Evolutionary conservation across 2,888 invertebrate species (phyloP).

Genomic region (Caenorhabditis sp.): DNA sequence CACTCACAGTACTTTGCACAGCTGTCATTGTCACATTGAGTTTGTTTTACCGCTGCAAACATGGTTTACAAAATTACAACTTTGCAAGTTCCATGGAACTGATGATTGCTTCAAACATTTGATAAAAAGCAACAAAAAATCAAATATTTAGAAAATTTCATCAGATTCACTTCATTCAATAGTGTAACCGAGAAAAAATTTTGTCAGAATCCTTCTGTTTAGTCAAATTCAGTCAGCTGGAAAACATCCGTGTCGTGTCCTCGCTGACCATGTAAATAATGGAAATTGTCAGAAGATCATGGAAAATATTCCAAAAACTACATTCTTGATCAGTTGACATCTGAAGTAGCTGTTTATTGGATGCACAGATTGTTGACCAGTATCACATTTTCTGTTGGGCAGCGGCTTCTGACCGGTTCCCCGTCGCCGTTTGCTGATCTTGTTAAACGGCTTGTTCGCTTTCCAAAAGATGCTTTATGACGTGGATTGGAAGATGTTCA

Average conservation of each 20-base stretch:
- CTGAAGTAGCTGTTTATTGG: neutral
- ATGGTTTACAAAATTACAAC: neutral
- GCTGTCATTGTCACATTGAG: slow-evolving; percentile 31
- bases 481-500: neutral
- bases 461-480: too few relatives aligned
- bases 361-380: too few relatives aligned
- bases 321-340: neutral
- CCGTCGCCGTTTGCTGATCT: too few relatives aligned
- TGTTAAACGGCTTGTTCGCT: too few relatives aligned
- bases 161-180: too few relatives aligned
- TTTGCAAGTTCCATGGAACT: too few relatives aligned
- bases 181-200: too few relatives aligned
- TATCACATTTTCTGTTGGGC: neutral
- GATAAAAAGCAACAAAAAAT: too few relatives aligned
- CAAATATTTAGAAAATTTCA: too few relatives aligned
- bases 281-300: neutral
- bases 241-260: neutral
- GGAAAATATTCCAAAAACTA: neutral
- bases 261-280: neutral
- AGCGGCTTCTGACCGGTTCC: too few relatives aligned
- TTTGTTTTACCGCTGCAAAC: slow-evolving; percentile 23
- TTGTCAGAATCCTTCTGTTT: neutral
- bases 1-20: slow-evolving; percentile 27
- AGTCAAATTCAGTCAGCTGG: neutral
- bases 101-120: too few relatives aligned